Evolutionary conservation across 2,888 invertebrate species (phyloP).

Genomic region (Oasisia sp.): DNA sequence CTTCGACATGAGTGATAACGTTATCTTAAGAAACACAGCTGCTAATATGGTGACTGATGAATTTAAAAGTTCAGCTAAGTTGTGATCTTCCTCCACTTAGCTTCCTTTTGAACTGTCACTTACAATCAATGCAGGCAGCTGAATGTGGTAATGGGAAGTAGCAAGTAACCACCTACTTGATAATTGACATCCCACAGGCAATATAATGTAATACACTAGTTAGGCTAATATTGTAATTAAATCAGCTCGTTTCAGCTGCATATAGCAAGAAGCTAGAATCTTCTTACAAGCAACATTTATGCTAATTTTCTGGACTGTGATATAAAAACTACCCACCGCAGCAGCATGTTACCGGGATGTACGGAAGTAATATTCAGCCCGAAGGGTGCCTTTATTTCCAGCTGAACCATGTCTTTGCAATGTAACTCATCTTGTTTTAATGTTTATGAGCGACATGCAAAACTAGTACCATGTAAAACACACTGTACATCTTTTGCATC

Average conservation of each 20-base stretch:
- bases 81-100: not conserved
- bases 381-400: not conserved
- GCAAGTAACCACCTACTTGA: not conserved
- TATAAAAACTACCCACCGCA: not conserved
- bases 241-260: not conserved
- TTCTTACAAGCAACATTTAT: not conserved
- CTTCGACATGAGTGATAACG: not conserved
- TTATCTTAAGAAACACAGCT: not conserved
- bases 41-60: not conserved
- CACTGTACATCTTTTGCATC: constrained; percentile 1
- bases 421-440: constrained; percentile 4
- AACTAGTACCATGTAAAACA: not conserved
- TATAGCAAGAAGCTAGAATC: not conserved
- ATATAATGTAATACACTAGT: not conserved
- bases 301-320: not conserved
- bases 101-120: constrained; percentile 2
- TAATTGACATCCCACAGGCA: not conserved
- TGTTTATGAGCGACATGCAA: not conserved
- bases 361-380: not conserved
- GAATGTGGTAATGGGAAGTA: not conserved
- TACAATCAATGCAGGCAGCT: not conserved
- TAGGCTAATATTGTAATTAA: not conserved
- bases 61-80: constrained; percentile 10
- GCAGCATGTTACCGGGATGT: not conserved
- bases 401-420: not conserved